Percentiles rank a stretch among this genome's conserved stretches.
phyloP scores from a whole-genome alignment of 2,888 invertebrate species.

The Drymonia ruficornis region DNA sequence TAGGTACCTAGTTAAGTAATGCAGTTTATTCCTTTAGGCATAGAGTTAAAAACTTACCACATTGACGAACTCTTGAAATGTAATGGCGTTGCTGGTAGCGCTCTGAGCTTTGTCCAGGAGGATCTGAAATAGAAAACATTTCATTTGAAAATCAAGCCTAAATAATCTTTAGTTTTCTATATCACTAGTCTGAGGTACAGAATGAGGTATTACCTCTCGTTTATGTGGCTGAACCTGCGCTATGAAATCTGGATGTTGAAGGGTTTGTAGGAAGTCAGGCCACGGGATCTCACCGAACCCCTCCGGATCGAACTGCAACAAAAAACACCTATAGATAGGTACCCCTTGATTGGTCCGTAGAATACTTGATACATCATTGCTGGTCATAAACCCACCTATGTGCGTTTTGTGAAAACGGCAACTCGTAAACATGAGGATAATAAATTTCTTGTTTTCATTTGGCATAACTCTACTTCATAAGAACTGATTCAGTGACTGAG shows the following conservation, averaged over 20 bases:
- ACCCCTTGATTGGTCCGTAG: no score
- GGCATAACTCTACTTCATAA: constrained; percentile 2
- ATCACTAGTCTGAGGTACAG: no score
- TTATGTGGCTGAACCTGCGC: constrained; percentile 90
- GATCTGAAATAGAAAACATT: constrained; percentile 64
- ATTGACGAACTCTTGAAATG: constrained; percentile 97
- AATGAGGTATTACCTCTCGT: constrained; percentile 83
- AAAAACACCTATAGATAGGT: constrained; percentile 13
- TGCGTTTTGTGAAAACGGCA: no score
- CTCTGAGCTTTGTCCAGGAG: constrained; percentile 89
- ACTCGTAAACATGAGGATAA: constrained; percentile 10
- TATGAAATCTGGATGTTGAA: constrained; percentile 91
- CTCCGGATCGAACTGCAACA: constrained; percentile 93
- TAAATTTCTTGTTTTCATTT: background rate
- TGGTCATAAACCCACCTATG: no score
- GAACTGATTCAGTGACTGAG: constrained; percentile 6
- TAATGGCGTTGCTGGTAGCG: constrained; percentile 90
- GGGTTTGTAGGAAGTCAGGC: constrained; percentile 91
- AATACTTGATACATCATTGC: no score
- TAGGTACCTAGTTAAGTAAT: no score
- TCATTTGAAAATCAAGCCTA: background rate
- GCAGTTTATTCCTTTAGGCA: no score
- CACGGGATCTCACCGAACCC: constrained; percentile 97
- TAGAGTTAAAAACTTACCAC: constrained; percentile 88
- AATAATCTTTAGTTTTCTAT: no score